phyloP scores from a whole-genome alignment of 1,140 invertebrate species.

The Drosophila sechellia region DNA sequence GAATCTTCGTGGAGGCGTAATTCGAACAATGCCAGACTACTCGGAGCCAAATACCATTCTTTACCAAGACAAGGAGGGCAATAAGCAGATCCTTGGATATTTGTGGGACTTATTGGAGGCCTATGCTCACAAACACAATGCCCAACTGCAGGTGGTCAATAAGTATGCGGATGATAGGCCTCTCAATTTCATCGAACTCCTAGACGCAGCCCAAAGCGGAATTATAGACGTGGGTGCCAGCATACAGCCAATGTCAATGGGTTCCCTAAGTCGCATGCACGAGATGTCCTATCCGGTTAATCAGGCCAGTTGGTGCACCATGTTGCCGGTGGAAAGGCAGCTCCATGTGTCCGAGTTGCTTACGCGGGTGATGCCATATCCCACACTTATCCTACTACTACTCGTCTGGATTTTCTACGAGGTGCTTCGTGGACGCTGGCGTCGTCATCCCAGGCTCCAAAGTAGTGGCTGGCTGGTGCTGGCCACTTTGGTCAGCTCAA shows the following conservation, averaged over 20 bases:
- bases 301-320: conserved; percentile 59
- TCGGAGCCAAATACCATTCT: conserved; percentile 67
- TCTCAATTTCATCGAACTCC: conserved; percentile 39
- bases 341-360: conserved; percentile 23
- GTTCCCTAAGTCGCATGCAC: conserved; percentile 5
- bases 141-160: conserved; percentile 21
- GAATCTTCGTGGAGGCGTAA: conserved; percentile 14
- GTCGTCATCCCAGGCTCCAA: conserved; percentile 15
- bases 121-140: conserved; percentile 49
- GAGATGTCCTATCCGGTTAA: conserved; percentile 49
- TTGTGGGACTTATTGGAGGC: conserved; percentile 54
- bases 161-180: conserved; percentile 4
- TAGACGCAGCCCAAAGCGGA: conserved; percentile 37
- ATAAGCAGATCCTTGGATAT: conserved; percentile 46
- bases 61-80: conserved; percentile 31
- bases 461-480: conserved; percentile 44
- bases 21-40: conserved; percentile 57
- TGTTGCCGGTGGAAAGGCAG: conserved; percentile 48
- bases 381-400: conserved; percentile 12
- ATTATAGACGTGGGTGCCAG: conserved; percentile 53
- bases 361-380: conserved; percentile 4
- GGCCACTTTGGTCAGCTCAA: conserved; percentile 34
- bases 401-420: conserved; percentile 28
- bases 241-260: conserved; percentile 51
- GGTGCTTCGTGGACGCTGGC: conserved; percentile 12